phyloP scores from a whole-genome alignment of 53 echinoderm and acorn worm species.

The Luidia sarsii region DNA sequence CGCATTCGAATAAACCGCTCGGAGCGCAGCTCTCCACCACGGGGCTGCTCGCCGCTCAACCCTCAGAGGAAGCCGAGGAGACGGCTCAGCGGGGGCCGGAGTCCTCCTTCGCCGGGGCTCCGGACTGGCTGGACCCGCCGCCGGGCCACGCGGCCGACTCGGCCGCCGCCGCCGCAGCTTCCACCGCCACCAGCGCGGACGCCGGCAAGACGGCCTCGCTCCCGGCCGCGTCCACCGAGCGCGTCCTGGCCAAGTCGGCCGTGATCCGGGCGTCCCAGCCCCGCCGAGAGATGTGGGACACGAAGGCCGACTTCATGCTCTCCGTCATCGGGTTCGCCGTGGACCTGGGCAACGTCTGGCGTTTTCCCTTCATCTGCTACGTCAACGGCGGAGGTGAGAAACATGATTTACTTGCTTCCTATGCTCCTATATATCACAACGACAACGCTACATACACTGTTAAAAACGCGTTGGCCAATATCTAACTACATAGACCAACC shows the following conservation, averaged over 20 bases:
- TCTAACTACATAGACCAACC: no score
- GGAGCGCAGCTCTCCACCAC: slow-evolving; percentile 15
- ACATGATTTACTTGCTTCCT: no score
- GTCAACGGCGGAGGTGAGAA: slow-evolving; percentile 78
- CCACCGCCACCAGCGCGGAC: neutral
- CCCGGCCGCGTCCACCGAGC: neutral
- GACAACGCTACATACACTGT: no score
- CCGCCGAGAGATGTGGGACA: slow-evolving; percentile 55
- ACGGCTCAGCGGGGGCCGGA: neutral
- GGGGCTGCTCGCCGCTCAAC: neutral
- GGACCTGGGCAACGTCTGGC: slow-evolving; percentile 74
- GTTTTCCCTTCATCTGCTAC: slow-evolving; percentile 71
- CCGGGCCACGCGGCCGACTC: neutral
- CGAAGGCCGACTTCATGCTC: slow-evolving; percentile 64
- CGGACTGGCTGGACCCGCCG: no score
- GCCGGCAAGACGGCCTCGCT: neutral
- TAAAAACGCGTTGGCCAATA: no score
- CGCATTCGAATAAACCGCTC: neutral
- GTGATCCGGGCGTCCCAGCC: neutral
- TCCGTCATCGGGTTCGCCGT: slow-evolving; percentile 72
- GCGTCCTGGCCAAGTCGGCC: neutral
- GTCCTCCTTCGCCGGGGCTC: neutral
- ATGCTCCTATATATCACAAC: no score
- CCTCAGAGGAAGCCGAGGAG: neutral
- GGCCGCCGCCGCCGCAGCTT: no score